Evolutionary conservation across 1,140 invertebrate genomes (phyloP), one percentile per base, ranked within the genome.

Genomic region (Drosophila kikkawai): DNA sequence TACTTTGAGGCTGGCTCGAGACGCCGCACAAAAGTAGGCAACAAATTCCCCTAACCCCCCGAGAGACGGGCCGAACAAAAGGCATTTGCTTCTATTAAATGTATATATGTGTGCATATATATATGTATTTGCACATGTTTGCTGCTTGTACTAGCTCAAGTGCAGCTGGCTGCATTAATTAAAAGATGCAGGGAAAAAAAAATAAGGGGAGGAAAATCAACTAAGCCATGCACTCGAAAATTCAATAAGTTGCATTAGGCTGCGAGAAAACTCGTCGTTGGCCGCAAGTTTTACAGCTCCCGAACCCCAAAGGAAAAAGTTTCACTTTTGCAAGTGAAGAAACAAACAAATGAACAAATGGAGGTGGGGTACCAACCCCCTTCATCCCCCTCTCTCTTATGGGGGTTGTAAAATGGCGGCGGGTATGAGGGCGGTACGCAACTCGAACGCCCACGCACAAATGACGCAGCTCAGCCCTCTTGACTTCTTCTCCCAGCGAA

Each of bases 161-260:
- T 74, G 37, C 68, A 42, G 51, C 47, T 64, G n/a, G 47, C 22
- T 47, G 69, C 84, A 80, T 88, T 90, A 88, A 88, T 88, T 88
- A 88, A 79, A 75, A 84, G 41, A 61, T 51, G 17, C 39, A 68
- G 64, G 55, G 15, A 61, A 56, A 50, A 37, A 26, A 26, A 29
- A 29, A 29, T 5, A 39, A 13, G 45, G 68, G 80, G 67, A 60
- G 56, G 66, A 87, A 68, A 75, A 69, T 71, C 76, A 75, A 74
- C 61, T 51, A 68, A 80, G 73, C 60, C 73, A 51, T 32, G 65
- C 73, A 90, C 84, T 88, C 59, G 66, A 48, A 74, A 79, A 88
- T 88, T 77, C 84, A 84, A 88, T 88, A 86, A 87, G 70, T 83
- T 87, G 84, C 75, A 76, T 86, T 82, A 69, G 79, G 60, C 67